Evolutionary conservation across 2,113 vertebrate genomes (phyloP).

Genomic region (Phylloscopus trochiloides): DNA sequence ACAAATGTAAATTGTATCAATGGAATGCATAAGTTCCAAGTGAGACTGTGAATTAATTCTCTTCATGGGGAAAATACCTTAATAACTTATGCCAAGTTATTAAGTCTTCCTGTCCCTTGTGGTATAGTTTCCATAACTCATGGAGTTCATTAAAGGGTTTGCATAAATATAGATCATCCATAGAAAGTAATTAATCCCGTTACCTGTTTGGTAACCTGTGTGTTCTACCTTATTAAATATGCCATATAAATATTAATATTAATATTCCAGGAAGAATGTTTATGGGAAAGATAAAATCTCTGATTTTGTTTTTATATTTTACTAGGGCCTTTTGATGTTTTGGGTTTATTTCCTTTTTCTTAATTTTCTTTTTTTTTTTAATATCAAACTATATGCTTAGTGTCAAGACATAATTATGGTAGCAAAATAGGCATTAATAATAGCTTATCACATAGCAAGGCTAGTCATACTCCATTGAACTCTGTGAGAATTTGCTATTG

Average conservation of each 20-base stretch:
- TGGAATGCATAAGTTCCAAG: not conserved
- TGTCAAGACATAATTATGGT: not conserved
- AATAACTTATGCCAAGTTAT: constrained; percentile 32
- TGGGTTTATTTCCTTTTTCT: rapidly evolving
- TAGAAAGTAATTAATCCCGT: not conserved
- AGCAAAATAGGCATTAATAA: constrained; percentile 3
- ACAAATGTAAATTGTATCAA: not conserved
- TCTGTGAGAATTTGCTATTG: not conserved
- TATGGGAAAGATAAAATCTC: not conserved
- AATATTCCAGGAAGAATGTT: not conserved
- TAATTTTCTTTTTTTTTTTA: not conserved
- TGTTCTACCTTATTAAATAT: not conserved
- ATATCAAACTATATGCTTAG: not conserved
- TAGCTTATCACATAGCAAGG: not conserved
- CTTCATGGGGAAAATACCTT: not conserved
- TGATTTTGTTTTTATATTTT: not conserved
- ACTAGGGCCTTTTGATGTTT: not conserved
- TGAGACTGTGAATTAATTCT: constrained; percentile 38
- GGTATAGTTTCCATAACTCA: not conserved
- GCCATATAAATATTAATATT: not conserved
- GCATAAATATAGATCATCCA: not conserved
- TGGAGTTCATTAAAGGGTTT: constrained; percentile 26
- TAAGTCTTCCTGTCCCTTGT: constrained; percentile 45
- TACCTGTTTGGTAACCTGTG: not conserved
- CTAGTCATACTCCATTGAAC: not conserved